A percentile compares a stretch with the other conserved stretches of the same genome.
Conservation (phyloP, 1,140 invertebrate species). For the Drosophila biarmipes region DNA sequence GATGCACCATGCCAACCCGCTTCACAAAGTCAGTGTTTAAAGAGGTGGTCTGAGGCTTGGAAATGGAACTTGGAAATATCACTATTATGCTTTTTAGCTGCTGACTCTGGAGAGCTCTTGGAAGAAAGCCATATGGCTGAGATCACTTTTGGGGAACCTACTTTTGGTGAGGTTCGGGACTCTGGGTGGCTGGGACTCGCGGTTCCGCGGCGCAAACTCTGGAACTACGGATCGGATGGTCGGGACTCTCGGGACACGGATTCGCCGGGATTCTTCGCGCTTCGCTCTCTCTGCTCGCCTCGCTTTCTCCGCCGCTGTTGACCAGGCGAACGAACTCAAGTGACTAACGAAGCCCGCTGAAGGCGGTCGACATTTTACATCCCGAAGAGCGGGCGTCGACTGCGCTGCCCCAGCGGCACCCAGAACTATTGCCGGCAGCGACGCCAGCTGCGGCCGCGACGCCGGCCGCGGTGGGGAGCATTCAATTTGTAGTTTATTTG, state of each 20-base stretch:
- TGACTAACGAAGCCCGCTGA: slow-evolving; percentile 69
- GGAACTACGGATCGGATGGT: slow-evolving; percentile 1
- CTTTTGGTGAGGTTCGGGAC: slow-evolving; percentile 3
- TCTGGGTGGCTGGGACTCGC: slow-evolving; percentile 8
- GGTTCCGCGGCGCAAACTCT: slow-evolving; percentile 14
- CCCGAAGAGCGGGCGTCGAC: slow-evolving; percentile 46
- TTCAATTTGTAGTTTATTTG: slow-evolving; percentile 72
- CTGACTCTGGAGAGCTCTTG: not conserved
- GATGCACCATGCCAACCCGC: not conserved
- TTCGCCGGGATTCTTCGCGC: slow-evolving; percentile 11
- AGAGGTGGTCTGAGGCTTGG: not conserved
- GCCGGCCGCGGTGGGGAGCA: slow-evolving; percentile 26
- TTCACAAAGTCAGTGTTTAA: not conserved
- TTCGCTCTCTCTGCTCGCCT: slow-evolving; percentile 11
- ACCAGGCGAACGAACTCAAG: slow-evolving; percentile 75
- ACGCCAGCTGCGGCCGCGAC: slow-evolving; percentile 21
- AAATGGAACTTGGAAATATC: not conserved
- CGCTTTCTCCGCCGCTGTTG: slow-evolving; percentile 47
- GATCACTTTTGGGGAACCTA: slow-evolving; percentile 28
- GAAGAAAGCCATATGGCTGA: not conserved
- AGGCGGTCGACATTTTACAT: slow-evolving; percentile 73
- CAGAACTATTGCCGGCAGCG: slow-evolving; percentile 28
- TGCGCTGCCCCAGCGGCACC: slow-evolving; percentile 24
- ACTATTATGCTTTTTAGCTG: not conserved
- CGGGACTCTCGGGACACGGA: slow-evolving; percentile 28